Base-by-base conservation (phyloP, 2,113 vertebrate species). In the Neopipo cinnamomea region DNA sequence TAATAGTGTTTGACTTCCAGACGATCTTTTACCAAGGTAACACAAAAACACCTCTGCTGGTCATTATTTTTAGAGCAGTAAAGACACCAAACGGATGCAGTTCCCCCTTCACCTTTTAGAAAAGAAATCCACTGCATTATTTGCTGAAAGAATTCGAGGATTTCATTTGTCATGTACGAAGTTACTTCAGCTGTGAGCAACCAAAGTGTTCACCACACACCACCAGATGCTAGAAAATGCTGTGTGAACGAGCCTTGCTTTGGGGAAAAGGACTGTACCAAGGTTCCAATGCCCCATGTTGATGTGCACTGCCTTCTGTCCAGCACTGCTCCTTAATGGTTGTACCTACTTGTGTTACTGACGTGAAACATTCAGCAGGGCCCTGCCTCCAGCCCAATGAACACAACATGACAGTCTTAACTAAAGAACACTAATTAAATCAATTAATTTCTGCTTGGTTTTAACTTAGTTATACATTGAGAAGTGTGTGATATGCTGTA, bases 1-100 rank as follows among this genome's bases (percentile, higher is more conserved):
- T 98, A 98, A 98, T 97, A 95, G 97, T 76, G 96, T 98, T 98
- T 98, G 96, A 98, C 97, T 98, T 93, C 79, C 94, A 96, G 93
- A 85, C 73, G 96, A 96, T 96, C 96, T 96, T 95, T 97, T 94
- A 95, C 96, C 31, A 37, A 86, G 63, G 75, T 81, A 96, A 96
- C 84, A 96, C 61, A 93, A 49, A 95, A 97, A 96, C 97, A 50
- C 77, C 87, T 95, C 73, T 88, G 75, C 74, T 91, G 24, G 0
- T 53, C 68, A 59, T 95, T 97, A 88, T 97, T 97, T 97, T 97
- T 97, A 91, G 59, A 85, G 93, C 88, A 96, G 52, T 95, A 94
- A 97, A 97, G 94, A 67, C 80, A 95, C 76, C 78, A 97, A 97
- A 96, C 70, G 75, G 80, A 95, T 81, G 72, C 53, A 94, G 46